A percentile compares a stretch with the other conserved stretches of the same genome.
Conservation (phyloP, 2,888 invertebrate genomes). For the Euproctis similis region DNA sequence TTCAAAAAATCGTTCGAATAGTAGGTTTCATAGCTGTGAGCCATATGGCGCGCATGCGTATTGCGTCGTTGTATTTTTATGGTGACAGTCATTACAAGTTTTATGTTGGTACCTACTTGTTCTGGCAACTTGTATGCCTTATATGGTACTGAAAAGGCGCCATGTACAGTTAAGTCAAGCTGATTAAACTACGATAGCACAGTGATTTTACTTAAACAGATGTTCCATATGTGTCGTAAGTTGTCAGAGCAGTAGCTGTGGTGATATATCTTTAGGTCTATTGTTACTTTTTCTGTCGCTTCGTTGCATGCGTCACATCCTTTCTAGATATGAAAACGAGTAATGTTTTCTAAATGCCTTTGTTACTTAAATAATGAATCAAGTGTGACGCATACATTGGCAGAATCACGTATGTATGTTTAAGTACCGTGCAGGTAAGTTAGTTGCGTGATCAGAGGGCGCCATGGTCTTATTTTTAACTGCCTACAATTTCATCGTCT, state of each 20-base stretch:
- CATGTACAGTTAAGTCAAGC: conserved; percentile 47
- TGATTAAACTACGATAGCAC: conserved; percentile 42
- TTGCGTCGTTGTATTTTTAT: conserved; percentile 47
- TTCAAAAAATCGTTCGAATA: too few species aligned
- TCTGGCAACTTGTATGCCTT: conserved; percentile 41
- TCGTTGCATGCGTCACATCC: conserved; percentile 21
- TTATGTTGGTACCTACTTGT: conserved; percentile 26
- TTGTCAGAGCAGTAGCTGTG: conserved; percentile 3
- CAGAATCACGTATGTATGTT: not conserved
- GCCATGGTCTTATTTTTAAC: conserved; percentile 16
- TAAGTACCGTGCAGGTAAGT: not conserved
- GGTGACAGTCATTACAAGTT: conserved; percentile 36
- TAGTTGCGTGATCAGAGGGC: conserved; percentile 11
- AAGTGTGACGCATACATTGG: conserved; percentile 16
- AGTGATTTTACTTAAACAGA: conserved; percentile 45
- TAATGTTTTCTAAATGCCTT: conserved; percentile 19
- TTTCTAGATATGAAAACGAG: conserved; percentile 20
- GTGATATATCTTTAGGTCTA: conserved; percentile 13
- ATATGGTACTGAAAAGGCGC: conserved; percentile 54
- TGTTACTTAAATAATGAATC: conserved; percentile 18
- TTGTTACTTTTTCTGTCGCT: conserved; percentile 14
- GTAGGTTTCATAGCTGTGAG: too few species aligned
- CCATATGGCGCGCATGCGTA: conserved; percentile 53
- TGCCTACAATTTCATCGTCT: conserved; percentile 5
- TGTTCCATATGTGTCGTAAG: conserved; percentile 18